A percentile compares a stretch with the other conserved stretches of the same genome.
Conservation (phyloP, 1,140 invertebrate species). For the Penaeus chinensis region DNA sequence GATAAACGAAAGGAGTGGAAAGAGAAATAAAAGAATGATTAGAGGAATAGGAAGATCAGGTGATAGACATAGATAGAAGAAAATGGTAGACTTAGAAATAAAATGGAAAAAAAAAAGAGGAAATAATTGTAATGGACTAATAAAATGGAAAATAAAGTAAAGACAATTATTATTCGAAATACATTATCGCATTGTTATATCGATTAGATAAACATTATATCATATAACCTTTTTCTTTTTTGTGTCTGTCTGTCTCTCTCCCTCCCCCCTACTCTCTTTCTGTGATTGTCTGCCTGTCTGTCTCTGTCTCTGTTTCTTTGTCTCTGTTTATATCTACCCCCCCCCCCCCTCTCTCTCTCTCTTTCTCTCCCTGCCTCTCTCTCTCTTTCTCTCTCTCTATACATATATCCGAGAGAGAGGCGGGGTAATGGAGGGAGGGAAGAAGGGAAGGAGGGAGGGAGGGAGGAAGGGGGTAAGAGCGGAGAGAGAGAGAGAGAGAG, state of each 20-base stretch:
- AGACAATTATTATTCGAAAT: too few species aligned
- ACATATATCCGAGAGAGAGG: slow-evolving; percentile 25
- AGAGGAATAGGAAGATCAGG: too few species aligned
- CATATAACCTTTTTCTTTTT: too few species aligned
- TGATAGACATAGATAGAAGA: too few species aligned
- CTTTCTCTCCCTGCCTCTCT: not conserved
- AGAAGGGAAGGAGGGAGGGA: slow-evolving; percentile 14
- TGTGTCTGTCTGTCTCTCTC: not conserved
- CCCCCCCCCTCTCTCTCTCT: not conserved
- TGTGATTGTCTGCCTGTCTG: not conserved
- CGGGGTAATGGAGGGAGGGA: slow-evolving; percentile 7
- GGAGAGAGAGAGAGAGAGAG: not conserved
- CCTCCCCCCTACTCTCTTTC: not conserved
- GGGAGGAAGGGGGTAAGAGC: not conserved
- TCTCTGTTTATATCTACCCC: not conserved
- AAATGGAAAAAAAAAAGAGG: too few species aligned
- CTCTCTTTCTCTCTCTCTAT: not conserved
- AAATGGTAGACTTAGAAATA: too few species aligned
- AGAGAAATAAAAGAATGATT: too few species aligned
- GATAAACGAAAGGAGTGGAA: too few species aligned
- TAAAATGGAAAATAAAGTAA: too few species aligned
- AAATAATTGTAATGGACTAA: too few species aligned
- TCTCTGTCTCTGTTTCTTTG: not conserved
- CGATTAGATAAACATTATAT: too few species aligned
- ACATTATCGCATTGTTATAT: too few species aligned